Percentiles rank a stretch among this genome's conserved stretches.
phyloP scores from a whole-genome alignment of 2,888 invertebrate genomes.

The Cerastoderma edule region DNA sequence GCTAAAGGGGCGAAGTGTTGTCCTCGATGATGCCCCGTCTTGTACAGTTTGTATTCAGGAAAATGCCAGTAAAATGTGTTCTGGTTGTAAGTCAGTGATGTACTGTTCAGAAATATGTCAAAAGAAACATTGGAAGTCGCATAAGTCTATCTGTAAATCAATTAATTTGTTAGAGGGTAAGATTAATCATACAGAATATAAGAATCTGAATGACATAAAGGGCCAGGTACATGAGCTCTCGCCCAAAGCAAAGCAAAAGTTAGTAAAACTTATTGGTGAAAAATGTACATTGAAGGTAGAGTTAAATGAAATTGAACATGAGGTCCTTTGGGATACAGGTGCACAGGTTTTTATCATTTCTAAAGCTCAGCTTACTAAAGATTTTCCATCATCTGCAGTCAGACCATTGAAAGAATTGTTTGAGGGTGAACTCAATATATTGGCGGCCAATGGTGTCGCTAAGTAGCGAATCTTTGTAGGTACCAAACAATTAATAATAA shows the following conservation, averaged over 20 bases:
- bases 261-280: slow-evolving; percentile 23
- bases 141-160: slow-evolving; percentile 14
- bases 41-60: neutral
- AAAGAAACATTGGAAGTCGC: slow-evolving; percentile 17
- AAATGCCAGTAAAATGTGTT: neutral
- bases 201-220: neutral
- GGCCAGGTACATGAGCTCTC: slow-evolving; percentile 17
- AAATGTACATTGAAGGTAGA: neutral
- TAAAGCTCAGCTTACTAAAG: neutral
- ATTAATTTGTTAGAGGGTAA: neutral
- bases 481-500: too few relatives aligned
- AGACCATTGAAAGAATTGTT: slow-evolving; percentile 17
- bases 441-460: slow-evolving; percentile 34
- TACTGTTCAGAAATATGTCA: slow-evolving; percentile 27
- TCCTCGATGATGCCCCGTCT: neutral
- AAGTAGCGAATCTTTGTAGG: too few relatives aligned
- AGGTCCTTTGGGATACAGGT: slow-evolving; percentile 37
- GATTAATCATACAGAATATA: neutral
- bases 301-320: neutral
- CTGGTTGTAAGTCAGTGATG: neutral
- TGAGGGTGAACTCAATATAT: slow-evolving; percentile 13
- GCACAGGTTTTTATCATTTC: slow-evolving; percentile 29
- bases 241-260: slow-evolving; percentile 15
- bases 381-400: neutral
- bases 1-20: slow-evolving; percentile 7